Evolutionary conservation across 2,113 vertebrate species (phyloP), one percentile per base, ranked within the genome.

Genomic region (Scomber japonicus): DNA sequence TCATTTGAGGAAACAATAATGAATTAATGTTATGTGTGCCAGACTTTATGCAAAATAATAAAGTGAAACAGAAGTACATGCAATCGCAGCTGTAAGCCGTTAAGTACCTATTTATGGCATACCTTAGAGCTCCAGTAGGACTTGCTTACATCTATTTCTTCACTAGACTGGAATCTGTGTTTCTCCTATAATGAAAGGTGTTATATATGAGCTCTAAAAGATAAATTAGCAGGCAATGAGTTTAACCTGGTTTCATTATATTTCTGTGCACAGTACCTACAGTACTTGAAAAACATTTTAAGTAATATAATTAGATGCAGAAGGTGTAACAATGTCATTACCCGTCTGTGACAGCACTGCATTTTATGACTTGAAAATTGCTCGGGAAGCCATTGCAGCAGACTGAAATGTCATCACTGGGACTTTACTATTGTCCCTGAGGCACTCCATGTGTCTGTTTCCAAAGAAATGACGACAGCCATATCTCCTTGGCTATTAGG

Each of bases 321-420:
- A 31, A 49, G 61, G 74, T 83, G 64, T 78, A 75, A 89, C 73
- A 80, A 70, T 68, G 35, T 44, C 75, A 86, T 84, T 84, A 89
- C 61, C 80, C 86, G 75, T 69, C 72, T 76, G 74, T 85, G 69
- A 78, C 62, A 71, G 73, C 80, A 49, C 21, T 81, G 60, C 62
- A n/a, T 83, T 87, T 87, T 84, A 88, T 87, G 66, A 64, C 76
- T 65, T 53, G 62, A 61, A 80, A 86, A 85, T 85, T 78, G 73
- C 76, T 71, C 67, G 61, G 65, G 82, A 89, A 88, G 63, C 76
- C 21, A 80, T 79, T 80, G 78, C 69, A 86, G 78, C 74, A 77
- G 72, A 30, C 44, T 85, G 76, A 88, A 87, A 85, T 83, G 72
- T 57, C 72, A 76, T 88, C 83, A 78, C 71, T 10, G 44, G 69